phyloP scores from a whole-genome alignment of 64 coral and sea anemone species.

The Actinia tenebrosa region DNA sequence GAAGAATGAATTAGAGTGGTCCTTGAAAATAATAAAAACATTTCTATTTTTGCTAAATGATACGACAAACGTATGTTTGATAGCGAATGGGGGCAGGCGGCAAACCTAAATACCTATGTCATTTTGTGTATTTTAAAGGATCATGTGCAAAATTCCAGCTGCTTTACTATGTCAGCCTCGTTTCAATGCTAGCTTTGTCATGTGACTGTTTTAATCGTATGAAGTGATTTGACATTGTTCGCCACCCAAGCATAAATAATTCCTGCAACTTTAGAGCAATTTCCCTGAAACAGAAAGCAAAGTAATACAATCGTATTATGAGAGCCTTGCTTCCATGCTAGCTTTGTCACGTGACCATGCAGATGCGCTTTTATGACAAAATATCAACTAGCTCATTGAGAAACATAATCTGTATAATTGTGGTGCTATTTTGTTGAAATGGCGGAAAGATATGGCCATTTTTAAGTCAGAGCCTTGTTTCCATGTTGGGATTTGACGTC shows the following conservation, averaged over 20 bases:
- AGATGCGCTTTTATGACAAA: neutral
- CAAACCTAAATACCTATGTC: neutral
- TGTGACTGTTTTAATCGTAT: no score
- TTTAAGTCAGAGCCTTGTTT: slow-evolving; percentile 36
- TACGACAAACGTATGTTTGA: no score
- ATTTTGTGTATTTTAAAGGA: neutral
- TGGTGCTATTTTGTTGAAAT: neutral
- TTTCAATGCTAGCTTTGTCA: neutral
- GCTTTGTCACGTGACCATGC: neutral
- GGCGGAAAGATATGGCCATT: slow-evolving; percentile 10
- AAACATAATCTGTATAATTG: neutral
- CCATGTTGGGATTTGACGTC: slow-evolving; percentile 1
- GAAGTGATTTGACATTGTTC: no score
- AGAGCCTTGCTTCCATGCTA: no score
- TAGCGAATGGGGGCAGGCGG: neutral
- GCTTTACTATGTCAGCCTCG: neutral
- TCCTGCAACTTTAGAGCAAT: no score
- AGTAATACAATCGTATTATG: no score
- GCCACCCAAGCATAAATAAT: no score
- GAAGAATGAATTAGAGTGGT: no score
- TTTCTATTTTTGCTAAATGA: no score
- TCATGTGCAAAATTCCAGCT: neutral
- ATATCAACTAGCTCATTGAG: neutral
- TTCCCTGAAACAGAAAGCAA: no score
- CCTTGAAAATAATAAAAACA: no score